Evolutionary conservation across 37 sponge, comb jelly and placozoan species (phyloP), one percentile per base, ranked within the genome.

Genomic region (Agelas oroides): DNA sequence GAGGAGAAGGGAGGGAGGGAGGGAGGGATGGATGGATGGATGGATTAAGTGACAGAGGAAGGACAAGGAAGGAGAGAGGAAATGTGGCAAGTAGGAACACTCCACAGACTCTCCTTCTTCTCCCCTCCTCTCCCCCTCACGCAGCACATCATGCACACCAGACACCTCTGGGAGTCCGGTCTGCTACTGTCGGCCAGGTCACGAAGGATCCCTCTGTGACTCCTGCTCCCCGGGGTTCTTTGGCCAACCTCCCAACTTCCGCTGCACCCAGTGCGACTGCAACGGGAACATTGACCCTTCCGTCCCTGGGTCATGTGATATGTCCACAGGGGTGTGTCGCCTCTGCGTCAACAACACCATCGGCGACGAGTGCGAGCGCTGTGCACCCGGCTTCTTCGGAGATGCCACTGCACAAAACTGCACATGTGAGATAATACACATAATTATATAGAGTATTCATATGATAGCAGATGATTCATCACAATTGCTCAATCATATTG

Each of bases 251-350:
- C 86, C 86, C 30, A 36, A 34, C 41, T 58, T 82, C 41, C 71
- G 71, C 37, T 75, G 81, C 54, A 76, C 78, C 1, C 20, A 28
- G 13, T 80, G 89, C 75, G 70, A 75, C 53, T 81, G 89, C 70
- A 68, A 81, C 66, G 89, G 83, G n/a, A 76, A 82, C 71, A 86
- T 86, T 70, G 73, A 86, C 40, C 53, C 65, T 2, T 23, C 53
- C 53, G 55, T 46, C 0, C 73, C 79, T 30, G 79, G 80, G 24
- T 86, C 87, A 55, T 86, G 87, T 71, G 78, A 86, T 33, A 30
- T 18, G 1, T 63, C 19, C n/a, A 78, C 79, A 17, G 87, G 87
- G 17, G 62, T 66, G 52, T 86, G 87, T 59, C 65, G 78, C 62
- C 25, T 2, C 37, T 86, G 87, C 36, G 78, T 71, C 58, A 78